Conservation (phyloP, 2,113 vertebrate species). For the Raja brachyura region DNA sequence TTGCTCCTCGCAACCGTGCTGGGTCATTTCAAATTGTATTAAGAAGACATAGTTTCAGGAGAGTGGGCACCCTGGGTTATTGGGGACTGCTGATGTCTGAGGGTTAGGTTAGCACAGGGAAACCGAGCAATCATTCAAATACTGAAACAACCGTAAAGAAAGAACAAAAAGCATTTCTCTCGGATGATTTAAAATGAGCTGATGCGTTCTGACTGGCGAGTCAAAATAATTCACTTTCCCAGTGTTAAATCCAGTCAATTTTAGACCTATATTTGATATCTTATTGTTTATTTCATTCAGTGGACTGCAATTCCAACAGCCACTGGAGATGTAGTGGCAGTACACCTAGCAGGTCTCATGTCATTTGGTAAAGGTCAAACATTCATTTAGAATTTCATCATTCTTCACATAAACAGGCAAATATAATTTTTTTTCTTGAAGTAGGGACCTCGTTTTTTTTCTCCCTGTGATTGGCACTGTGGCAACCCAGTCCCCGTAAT, state of each 20-base stretch:
- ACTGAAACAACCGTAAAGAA: conserved; percentile 47
- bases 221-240: conserved; percentile 67
- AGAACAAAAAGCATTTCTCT: conserved; percentile 50
- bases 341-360: conserved; percentile 74
- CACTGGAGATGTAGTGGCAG: conserved; percentile 63
- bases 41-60: background rate
- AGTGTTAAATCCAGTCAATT: conserved; percentile 73
- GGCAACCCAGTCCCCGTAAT: conserved; percentile 43
- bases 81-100: background rate
- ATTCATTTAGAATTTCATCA: conserved; percentile 80
- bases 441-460: conserved; percentile 42
- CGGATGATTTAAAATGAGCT: conserved; percentile 57
- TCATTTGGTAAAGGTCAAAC: conserved; percentile 77
- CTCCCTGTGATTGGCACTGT: conserved; percentile 44
- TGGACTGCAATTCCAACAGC: conserved; percentile 75
- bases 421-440: conserved; percentile 58
- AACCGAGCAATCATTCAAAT: conserved; percentile 49
- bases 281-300: conserved; percentile 84
- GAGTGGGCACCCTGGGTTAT: background rate
- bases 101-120: conserved; percentile 42
- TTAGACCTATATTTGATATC: conserved; percentile 69
- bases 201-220: conserved; percentile 74
- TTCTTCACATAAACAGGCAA: conserved; percentile 65
- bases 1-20: background rate
- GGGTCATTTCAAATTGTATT: background rate